Percentiles rank a stretch among this genome's conserved stretches.
Conservation (phyloP, 2,113 vertebrate species). For the Lonchura striata region DNA sequence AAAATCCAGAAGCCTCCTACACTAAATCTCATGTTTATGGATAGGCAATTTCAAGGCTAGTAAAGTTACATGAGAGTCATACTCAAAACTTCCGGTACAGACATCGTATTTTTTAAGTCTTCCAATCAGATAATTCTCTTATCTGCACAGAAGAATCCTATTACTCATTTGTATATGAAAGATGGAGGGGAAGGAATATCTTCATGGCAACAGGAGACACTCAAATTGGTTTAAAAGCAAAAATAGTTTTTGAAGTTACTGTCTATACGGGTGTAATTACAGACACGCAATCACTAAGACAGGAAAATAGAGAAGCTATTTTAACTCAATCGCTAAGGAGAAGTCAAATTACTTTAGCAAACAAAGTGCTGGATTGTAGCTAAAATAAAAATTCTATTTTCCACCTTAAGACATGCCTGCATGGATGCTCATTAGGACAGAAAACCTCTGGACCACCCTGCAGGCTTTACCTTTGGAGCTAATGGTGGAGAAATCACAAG, state of each 20-base stretch:
- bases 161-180: conserved; percentile 6
- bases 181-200: background rate
- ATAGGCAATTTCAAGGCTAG: conserved; percentile 50
- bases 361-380: background rate
- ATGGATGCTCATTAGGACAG: background rate
- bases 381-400: conserved; percentile 16
- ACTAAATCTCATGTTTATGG: conserved; percentile 60
- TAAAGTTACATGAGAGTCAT: conserved; percentile 45
- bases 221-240: conserved; percentile 36
- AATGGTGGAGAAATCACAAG: background rate
- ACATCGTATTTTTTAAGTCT: background rate
- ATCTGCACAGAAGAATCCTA: background rate
- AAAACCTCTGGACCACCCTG: background rate
- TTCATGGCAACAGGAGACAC: conserved; percentile 53
- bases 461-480: background rate
- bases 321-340: conserved; percentile 52
- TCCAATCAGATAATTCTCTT: conserved; percentile 3
- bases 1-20: conserved; percentile 27
- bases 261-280: conserved; percentile 49
- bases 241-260: conserved; percentile 49
- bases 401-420: background rate
- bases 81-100: conserved; percentile 48
- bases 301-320: conserved; percentile 58
- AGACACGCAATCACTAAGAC: conserved; percentile 43
- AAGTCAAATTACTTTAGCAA: conserved; percentile 50